Percentiles rank a stretch among this genome's conserved stretches.
phyloP scores from a whole-genome alignment of 2,797 vertebrate genomes.

The Otolemur crassicaudatus region DNA sequence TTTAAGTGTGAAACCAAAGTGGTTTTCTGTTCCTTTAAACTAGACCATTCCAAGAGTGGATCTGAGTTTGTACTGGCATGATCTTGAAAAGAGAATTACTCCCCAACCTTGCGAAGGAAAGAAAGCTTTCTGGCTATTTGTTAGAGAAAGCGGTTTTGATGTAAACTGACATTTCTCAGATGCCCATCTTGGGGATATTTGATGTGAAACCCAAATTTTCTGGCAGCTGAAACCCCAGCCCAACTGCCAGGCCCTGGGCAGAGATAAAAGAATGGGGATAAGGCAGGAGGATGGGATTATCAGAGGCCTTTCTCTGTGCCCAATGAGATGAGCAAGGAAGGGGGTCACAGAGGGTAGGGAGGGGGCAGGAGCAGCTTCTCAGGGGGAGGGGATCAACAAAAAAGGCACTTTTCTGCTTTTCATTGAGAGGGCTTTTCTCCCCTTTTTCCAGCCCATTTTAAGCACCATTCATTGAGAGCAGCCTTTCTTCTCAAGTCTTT shows the following conservation, averaged over 20 bases:
- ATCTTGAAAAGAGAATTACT: constrained; percentile 57
- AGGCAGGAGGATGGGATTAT: constrained; percentile 30
- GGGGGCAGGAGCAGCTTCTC: not conserved
- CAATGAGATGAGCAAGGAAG: constrained; percentile 19
- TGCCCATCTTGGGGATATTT: constrained; percentile 73
- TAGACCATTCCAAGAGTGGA: constrained; percentile 11
- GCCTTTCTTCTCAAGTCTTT: constrained; percentile 74
- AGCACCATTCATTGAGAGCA: constrained; percentile 62
- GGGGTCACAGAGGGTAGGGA: constrained; percentile 40
- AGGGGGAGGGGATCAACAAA: constrained; percentile 25
- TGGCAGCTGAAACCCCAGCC: constrained; percentile 71
- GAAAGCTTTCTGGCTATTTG: constrained; percentile 27
- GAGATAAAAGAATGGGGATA: constrained; percentile 67
- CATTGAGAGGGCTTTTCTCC: not conserved
- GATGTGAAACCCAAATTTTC: constrained; percentile 68
- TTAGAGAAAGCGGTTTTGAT: constrained; percentile 64
- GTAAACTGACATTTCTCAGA: constrained; percentile 76
- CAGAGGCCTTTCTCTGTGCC: constrained; percentile 63
- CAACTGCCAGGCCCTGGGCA: constrained; percentile 73
- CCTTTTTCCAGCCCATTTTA: constrained; percentile 60
- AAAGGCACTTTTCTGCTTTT: constrained; percentile 65
- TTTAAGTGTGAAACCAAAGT: constrained; percentile 1
- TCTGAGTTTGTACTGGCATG: constrained; percentile 55
- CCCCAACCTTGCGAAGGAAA: not conserved
- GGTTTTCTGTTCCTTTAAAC: constrained; percentile 64